A percentile compares a stretch with the other conserved stretches of the same genome.
These are phyloP conservation scores for rabbit (Oryctolagus cuniculus) DNA, from an alignment of 2,113 vertebrate genomes.

Conservation along the genomic window mOryCun1.1 NC_091433.1:176944501-176945000, in stretches of 20 bases:
- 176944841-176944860: constrained; percentile 34
- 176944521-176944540: background rate
- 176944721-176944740: too few relatives aligned
- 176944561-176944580: too few relatives aligned
- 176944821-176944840: background rate
- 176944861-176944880: background rate
- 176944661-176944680: too few relatives aligned
- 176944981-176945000: background rate
- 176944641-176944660: too few relatives aligned
- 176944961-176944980: constrained; percentile 4
- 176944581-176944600: background rate
- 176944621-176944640: background rate
- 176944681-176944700: background rate
- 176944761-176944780: too few relatives aligned
- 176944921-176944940: background rate
- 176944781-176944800: too few relatives aligned
- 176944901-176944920: constrained; percentile 28
- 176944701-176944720: too few relatives aligned
- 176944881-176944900: background rate
- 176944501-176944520: background rate
- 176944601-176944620: background rate
- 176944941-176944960: background rate
- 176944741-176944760: too few relatives aligned
- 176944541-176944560: background rate
- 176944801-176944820: background rate